Evolutionary conservation across 2,113 vertebrate genomes (phyloP).

Genomic region (Chionomys nivalis): DNA sequence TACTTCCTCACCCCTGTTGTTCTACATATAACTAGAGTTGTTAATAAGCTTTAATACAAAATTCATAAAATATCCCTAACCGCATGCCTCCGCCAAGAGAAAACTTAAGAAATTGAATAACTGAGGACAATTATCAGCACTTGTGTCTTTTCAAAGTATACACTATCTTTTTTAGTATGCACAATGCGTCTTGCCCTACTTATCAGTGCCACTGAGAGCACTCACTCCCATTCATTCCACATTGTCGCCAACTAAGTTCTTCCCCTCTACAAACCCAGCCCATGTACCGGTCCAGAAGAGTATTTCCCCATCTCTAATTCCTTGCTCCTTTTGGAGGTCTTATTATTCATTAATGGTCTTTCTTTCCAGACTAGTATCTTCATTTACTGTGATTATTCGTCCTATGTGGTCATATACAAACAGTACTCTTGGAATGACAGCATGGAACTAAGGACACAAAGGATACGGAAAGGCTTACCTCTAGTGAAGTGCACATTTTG

Average conservation of each 20-base stretch:
- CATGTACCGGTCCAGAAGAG: background rate
- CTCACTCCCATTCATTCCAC: background rate
- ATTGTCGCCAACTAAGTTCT: background rate
- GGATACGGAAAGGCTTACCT: background rate
- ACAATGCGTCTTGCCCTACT: too few species aligned
- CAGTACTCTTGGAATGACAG: background rate
- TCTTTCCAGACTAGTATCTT: background rate
- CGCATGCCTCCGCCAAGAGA: background rate
- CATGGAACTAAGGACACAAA: background rate
- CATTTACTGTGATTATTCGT: background rate
- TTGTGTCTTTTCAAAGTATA: background rate
- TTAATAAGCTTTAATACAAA: background rate
- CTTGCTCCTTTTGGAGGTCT: background rate
- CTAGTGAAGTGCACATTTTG: background rate
- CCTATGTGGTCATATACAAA: background rate
- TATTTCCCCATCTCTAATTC: background rate
- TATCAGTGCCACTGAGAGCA: background rate
- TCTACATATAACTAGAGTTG: background rate
- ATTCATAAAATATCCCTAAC: background rate
- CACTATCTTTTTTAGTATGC: background rate
- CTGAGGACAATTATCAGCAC: background rate
- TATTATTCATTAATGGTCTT: background rate
- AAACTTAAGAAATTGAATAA: background rate
- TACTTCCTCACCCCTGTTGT: background rate
- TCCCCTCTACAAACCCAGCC: background rate